A percentile compares a stretch with the other conserved stretches of the same genome.
Conservation (phyloP, 2,888 invertebrate genomes). For the Neoascia interrupta region DNA sequence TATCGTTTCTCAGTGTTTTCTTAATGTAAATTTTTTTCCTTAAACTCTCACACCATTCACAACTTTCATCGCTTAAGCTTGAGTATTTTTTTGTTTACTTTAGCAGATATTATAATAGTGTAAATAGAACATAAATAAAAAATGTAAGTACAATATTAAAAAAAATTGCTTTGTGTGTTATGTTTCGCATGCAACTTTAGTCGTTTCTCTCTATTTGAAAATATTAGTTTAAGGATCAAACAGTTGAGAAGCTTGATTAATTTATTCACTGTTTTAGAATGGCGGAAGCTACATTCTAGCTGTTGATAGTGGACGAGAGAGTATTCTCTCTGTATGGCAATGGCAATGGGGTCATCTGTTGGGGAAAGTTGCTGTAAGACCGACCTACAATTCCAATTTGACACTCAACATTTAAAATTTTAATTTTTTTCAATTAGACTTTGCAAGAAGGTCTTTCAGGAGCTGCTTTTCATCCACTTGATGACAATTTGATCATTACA, state of each 20-base stretch:
- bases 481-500: conserved; percentile 94
- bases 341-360: conserved; percentile 97
- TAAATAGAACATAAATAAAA: conserved; percentile 24
- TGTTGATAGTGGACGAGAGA: conserved; percentile 93
- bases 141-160: conserved; percentile 27
- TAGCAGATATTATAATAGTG: conserved; percentile 39
- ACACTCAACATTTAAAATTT: no score
- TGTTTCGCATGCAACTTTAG: conserved; percentile 39
- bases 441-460: conserved; percentile 93
- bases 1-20: no score
- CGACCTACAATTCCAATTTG: no score
- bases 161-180: conserved; percentile 39
- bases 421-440: conserved; percentile 82
- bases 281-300: conserved; percentile 94
- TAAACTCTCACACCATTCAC: not conserved
- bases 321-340: conserved; percentile 95
- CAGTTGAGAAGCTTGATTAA: not conserved
- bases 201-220: no score
- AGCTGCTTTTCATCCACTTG: conserved; percentile 93
- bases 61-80: conserved; percentile 48
- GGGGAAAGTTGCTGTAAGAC: conserved; percentile 95
- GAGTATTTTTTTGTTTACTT: conserved; percentile 33
- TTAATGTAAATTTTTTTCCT: conserved; percentile 13
- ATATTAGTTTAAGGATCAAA: no score
- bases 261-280: conserved; percentile 82